Conservation (phyloP, 2,113 vertebrate species). For the Pleuronectes platessa region DNA sequence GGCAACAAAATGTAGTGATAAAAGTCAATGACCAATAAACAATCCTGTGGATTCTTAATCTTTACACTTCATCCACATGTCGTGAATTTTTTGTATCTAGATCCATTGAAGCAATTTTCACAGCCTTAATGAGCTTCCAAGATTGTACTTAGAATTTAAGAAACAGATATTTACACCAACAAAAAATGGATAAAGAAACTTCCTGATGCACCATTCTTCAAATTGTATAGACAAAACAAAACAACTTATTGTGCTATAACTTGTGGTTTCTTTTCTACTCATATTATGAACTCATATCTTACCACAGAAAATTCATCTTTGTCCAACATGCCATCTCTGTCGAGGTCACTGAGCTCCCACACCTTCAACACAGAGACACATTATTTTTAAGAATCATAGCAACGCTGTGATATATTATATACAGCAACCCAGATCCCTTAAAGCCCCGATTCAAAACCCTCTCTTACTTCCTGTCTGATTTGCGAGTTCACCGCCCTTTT, state of each 20-base stretch:
- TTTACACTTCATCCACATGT: conserved; percentile 12
- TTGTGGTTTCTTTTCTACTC: no score
- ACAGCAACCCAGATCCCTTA: neutral
- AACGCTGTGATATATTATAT: conserved; percentile 1
- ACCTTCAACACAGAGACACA: conserved; percentile 85
- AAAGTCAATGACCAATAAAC: conserved; percentile 39
- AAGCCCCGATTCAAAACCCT: no score
- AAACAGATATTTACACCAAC: neutral
- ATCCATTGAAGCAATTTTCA: conserved; percentile 11
- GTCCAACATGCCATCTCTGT: conserved; percentile 97
- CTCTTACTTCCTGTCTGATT: neutral
- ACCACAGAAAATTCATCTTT: conserved; percentile 99
- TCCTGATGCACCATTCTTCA: neutral
- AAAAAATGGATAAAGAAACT: neutral
- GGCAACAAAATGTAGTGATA: conserved; percentile 37
- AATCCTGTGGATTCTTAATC: conserved; percentile 7
- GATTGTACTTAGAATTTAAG: neutral
- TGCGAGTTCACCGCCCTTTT: conserved; percentile 1
- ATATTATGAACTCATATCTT: conserved; percentile 66
- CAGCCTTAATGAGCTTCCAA: conserved; percentile 3
- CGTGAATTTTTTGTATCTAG: conserved; percentile 4
- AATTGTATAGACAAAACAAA: no score
- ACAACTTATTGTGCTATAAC: no score
- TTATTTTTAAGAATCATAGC: conserved; percentile 6
- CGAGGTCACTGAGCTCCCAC: conserved; percentile 98